Evolutionary conservation across 2,888 invertebrate species (phyloP).

Genomic region (Anoplius nigerrimus): DNA sequence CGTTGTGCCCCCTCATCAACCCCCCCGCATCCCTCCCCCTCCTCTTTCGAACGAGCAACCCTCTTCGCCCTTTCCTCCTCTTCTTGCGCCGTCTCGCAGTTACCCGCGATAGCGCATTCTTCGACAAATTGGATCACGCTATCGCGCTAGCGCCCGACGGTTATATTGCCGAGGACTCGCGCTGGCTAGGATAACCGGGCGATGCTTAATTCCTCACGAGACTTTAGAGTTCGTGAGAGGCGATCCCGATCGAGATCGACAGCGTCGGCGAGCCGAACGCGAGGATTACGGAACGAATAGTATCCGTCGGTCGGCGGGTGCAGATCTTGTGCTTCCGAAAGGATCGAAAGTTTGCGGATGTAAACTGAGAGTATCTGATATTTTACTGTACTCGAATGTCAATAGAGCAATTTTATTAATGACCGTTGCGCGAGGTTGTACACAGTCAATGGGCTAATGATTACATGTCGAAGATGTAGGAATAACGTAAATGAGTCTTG

Average conservation of each 20-base stretch:
- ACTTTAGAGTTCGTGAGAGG: too few species aligned
- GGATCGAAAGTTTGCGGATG: too few species aligned
- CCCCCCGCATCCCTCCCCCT: conserved; percentile 24
- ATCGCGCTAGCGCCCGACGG: conserved; percentile 59
- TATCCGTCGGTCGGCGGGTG: neutral
- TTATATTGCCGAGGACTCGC: conserved; percentile 46
- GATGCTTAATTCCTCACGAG: conserved; percentile 12
- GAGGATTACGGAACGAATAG: neutral
- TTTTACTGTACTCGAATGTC: too few species aligned
- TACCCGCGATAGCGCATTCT: conserved; percentile 68
- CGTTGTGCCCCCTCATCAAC: neutral
- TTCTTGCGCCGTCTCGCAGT: conserved; percentile 46
- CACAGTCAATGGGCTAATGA: too few species aligned
- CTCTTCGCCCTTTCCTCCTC: conserved; percentile 24
- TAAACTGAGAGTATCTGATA: too few species aligned
- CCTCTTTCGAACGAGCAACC: conserved; percentile 1
- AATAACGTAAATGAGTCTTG: too few species aligned
- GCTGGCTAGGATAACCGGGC: conserved; percentile 45
- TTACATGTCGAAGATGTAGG: too few species aligned
- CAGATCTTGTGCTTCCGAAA: too few species aligned
- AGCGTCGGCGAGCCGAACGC: neutral
- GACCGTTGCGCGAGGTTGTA: too few species aligned
- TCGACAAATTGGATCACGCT: conserved; percentile 73
- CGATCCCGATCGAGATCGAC: neutral
- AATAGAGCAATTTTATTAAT: too few species aligned